Conservation (phyloP, 1,140 invertebrate species). For the Apis dorsata region DNA sequence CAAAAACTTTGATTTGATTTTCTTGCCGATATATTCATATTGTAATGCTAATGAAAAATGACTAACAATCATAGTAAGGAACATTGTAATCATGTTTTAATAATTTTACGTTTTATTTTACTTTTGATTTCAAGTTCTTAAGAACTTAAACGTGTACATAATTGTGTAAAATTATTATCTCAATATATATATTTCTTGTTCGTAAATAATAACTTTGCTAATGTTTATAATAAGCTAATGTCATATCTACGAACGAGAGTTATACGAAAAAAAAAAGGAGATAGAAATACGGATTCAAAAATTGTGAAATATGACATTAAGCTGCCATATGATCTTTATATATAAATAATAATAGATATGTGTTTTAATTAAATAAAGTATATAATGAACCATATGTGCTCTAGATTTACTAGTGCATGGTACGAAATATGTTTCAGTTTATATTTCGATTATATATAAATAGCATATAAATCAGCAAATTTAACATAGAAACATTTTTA, state of each 20-base stretch:
- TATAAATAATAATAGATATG: constrained; percentile 17
- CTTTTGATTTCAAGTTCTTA: neutral
- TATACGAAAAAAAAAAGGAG: constrained; percentile 20
- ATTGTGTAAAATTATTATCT: constrained; percentile 38
- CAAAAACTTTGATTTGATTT: constrained; percentile 15
- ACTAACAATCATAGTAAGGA: constrained; percentile 21
- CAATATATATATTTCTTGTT: constrained; percentile 20
- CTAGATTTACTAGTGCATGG: constrained; percentile 22
- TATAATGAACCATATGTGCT: constrained; percentile 10
- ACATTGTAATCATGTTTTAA: constrained; percentile 13
- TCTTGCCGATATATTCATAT: constrained; percentile 33
- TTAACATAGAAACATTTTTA: constrained; percentile 24
- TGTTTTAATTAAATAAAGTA: constrained; percentile 40
- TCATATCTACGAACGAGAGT: constrained; percentile 19
- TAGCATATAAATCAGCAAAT: neutral
- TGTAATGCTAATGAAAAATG: constrained; percentile 12
- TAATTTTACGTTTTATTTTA: constrained; percentile 1
- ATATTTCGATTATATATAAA: neutral
- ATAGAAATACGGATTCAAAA: constrained; percentile 4
- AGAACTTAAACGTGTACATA: constrained; percentile 36
- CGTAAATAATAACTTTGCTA: constrained; percentile 27
- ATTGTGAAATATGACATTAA: constrained; percentile 51
- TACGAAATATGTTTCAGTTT: neutral
- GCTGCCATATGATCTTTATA: constrained; percentile 46
- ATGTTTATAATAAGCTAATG: constrained; percentile 22